Base-by-base conservation (phyloP, 2,113 vertebrate species). In the Solea senegalensis region DNA sequence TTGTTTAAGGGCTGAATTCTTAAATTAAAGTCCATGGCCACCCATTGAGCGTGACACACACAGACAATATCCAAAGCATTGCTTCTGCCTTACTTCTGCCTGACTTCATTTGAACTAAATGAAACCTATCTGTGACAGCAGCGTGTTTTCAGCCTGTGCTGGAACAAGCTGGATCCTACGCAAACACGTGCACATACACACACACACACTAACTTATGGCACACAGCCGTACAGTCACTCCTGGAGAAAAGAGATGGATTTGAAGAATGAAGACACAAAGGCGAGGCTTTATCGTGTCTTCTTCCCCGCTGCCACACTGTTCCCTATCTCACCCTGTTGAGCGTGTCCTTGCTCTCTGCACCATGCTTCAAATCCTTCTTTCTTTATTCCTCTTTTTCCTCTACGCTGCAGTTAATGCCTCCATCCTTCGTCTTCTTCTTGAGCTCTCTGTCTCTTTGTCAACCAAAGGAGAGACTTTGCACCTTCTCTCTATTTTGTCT, bases 301-400 rank as follows among this genome's bases (percentile, higher is more conserved):
- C 67, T 46, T 54, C 59, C 59, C 65, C n/a, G 57, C 57, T 70
- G 76, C 58, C 78, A 78, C 67, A 56, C 15, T 48, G 48, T 44
- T 13, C 81, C 74, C 80, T 77, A 80, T 72, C 63, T 80, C 74
- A 84, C 73, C 78, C 80, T 76, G 71, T 85, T 75, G 59, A 40
- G 53, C 46, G 69, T 73, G 72, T 79, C 41, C 74, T 53, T 75
- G 65, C 76, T 80, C 67, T 64, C 68, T 60, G 65, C 76, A 65
- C 59, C 78, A 58, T 62, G 80, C 88, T 86, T 78, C 43, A 74
- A 21, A 82, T 76, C 73, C 70, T 67, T 60, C 80, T 71, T 76
- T 78, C 78, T 61, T 74, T 63, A 71, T 64, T 85, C 14, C 61
- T 64, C 52, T 43, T 55, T 66, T 55, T 75, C 69, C 66, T 63